Conservation (phyloP, 2,113 vertebrate genomes). For the Procavia capensis region DNA sequence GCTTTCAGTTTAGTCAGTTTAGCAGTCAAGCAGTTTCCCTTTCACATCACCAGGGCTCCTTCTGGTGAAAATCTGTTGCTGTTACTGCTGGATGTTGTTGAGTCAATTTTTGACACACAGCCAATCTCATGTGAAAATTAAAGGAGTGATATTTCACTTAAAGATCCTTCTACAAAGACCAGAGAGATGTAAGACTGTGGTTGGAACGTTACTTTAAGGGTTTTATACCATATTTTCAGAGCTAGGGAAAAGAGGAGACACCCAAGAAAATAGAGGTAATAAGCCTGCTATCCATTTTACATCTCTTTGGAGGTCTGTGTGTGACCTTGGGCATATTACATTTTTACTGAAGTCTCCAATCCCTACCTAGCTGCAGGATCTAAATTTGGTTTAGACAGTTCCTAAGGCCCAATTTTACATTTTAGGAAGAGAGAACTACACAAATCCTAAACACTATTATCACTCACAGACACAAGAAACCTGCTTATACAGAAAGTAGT, state of each 20-base stretch:
- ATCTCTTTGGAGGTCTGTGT: neutral
- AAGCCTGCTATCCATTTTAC: neutral
- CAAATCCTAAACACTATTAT: neutral
- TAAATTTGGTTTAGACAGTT: neutral
- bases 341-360: neutral
- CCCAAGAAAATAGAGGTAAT: neutral
- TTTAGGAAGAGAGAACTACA: constrained; percentile 5
- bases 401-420: neutral
- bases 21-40: too few species aligned
- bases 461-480: neutral
- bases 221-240: neutral
- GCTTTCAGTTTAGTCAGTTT: too few species aligned
- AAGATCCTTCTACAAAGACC: neutral
- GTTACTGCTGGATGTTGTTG: too few species aligned
- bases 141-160: neutral
- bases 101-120: too few species aligned
- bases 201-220: neutral
- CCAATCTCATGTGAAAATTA: neutral
- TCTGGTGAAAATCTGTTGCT: too few species aligned
- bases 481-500: neutral
- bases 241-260: neutral
- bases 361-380: neutral
- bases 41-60: too few species aligned
- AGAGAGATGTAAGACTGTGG: neutral
- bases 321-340: neutral